Evolutionary conservation across 2,888 invertebrate genomes (phyloP).

Genomic region (Machimus rusticus): DNA sequence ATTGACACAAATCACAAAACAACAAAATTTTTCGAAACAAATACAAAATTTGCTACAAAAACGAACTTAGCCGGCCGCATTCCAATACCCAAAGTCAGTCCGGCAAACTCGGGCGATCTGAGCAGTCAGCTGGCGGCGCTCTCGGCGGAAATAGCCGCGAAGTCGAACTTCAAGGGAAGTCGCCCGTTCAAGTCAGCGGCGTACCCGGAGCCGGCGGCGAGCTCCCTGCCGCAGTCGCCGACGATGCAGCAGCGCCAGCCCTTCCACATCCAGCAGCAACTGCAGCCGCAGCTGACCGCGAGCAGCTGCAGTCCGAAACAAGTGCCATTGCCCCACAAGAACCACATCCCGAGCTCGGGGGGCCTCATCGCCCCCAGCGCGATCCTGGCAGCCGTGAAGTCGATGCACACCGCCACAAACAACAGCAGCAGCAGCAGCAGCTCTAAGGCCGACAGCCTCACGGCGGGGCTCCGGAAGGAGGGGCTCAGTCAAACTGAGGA

Average conservation of each 20-base stretch:
- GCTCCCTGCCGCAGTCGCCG: slow-evolving; percentile 49
- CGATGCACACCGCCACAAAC: slow-evolving; percentile 46
- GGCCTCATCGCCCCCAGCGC: slow-evolving; percentile 51
- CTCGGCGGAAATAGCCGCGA: slow-evolving; percentile 50
- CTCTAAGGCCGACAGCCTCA: background rate
- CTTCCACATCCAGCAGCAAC: slow-evolving; percentile 42
- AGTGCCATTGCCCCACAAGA: slow-evolving; percentile 39
- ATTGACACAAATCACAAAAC: slow-evolving; percentile 36
- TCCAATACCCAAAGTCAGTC: slow-evolving; percentile 44
- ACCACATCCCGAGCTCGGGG: slow-evolving; percentile 27
- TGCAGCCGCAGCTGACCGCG: background rate
- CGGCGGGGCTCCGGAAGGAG: background rate
- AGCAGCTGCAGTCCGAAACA: slow-evolving; percentile 43
- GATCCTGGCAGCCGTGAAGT: slow-evolving; percentile 51
- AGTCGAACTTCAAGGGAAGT: slow-evolving; percentile 51
- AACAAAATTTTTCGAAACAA: slow-evolving; percentile 9
- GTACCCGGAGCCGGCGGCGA: slow-evolving; percentile 46
- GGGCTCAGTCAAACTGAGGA: background rate
- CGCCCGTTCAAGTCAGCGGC: slow-evolving; percentile 50
- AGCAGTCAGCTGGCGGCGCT: slow-evolving; percentile 50
- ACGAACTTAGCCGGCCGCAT: slow-evolving; percentile 46
- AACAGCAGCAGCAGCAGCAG: slow-evolving; percentile 35
- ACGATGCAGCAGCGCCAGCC: slow-evolving; percentile 49
- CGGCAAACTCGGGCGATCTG: slow-evolving; percentile 44
- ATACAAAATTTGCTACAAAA: background rate